Evolutionary conservation across 2,888 invertebrate species (phyloP).

Genomic region (Ochropacha duplaris): DNA sequence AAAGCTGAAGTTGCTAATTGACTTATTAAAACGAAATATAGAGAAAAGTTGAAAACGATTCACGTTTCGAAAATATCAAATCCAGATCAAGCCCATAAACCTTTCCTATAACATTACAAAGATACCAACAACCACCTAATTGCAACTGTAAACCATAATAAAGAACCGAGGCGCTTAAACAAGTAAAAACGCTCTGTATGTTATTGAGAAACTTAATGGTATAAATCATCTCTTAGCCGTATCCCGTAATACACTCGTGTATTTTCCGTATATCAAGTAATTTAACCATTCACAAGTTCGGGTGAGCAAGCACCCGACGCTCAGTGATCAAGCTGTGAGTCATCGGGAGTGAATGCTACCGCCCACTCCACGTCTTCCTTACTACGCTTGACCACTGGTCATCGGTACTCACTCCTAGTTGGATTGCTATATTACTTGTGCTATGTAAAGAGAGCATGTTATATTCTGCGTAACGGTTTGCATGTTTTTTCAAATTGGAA

Average conservation of each 20-base stretch:
- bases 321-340: conserved; percentile 30
- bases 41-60: too few species aligned
- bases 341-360: conserved; percentile 37
- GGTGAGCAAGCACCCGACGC: not conserved
- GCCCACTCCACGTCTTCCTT: conserved; percentile 44
- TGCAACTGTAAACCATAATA: not conserved
- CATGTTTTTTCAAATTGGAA: too few species aligned
- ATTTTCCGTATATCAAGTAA: not conserved
- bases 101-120: not conserved
- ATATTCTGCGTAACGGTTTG: too few species aligned
- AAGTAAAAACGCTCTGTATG: too few species aligned
- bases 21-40: too few species aligned
- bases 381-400: conserved; percentile 17
- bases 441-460: not conserved
- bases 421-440: not conserved
- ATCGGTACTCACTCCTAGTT: conserved; percentile 31
- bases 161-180: not conserved
- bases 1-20: too few species aligned
- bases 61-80: too few species aligned
- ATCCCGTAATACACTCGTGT: too few species aligned
- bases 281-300: not conserved
- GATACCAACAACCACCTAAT: not conserved
- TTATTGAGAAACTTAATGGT: too few species aligned
- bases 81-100: not conserved
- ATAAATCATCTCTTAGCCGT: too few species aligned